Percentiles rank a stretch among this genome's conserved stretches.
Evolutionary conservation across 2,888 invertebrate genomes (phyloP).

Genomic region (Deroplatys truncata): DNA sequence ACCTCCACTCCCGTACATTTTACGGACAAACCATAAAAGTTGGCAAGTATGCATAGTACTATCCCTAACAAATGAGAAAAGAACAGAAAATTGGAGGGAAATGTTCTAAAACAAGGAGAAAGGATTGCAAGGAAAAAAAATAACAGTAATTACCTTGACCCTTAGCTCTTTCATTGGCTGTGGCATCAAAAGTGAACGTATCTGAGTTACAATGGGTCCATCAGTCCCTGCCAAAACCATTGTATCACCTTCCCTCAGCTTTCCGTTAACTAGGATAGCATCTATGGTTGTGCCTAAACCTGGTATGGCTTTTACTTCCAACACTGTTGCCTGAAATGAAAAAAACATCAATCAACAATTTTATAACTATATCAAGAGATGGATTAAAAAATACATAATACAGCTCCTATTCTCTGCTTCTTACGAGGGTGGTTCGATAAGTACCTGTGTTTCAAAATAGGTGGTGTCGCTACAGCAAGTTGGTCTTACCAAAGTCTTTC

Average conservation of each 20-base stretch:
- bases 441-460: too few species aligned
- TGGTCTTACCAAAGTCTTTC: too few species aligned
- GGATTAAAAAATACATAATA: not conserved
- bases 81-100: too few species aligned
- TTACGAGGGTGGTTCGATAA: too few species aligned
- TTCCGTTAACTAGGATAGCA: slow-evolving; percentile 96
- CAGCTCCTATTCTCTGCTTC: too few species aligned
- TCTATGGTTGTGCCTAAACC: slow-evolving; percentile 98
- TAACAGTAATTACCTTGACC: slow-evolving; percentile 67
- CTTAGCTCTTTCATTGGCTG: slow-evolving; percentile 95
- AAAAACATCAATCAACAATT: not conserved
- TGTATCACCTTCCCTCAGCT: slow-evolving; percentile 88
- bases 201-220: slow-evolving; percentile 96
- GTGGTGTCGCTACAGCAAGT: too few species aligned
- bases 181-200: slow-evolving; percentile 94
- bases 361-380: not conserved
- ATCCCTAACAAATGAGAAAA: too few species aligned
- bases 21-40: too few species aligned
- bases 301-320: slow-evolving; percentile 86
- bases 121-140: too few species aligned
- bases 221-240: slow-evolving; percentile 96
- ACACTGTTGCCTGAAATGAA: slow-evolving; percentile 43
- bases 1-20: too few species aligned
- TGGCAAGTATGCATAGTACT: too few species aligned
- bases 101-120: too few species aligned